Percentiles rank a stretch among this genome's conserved stretches.
phyloP scores from a whole-genome alignment of 2,888 invertebrate species.

The Spilarctia lutea region DNA sequence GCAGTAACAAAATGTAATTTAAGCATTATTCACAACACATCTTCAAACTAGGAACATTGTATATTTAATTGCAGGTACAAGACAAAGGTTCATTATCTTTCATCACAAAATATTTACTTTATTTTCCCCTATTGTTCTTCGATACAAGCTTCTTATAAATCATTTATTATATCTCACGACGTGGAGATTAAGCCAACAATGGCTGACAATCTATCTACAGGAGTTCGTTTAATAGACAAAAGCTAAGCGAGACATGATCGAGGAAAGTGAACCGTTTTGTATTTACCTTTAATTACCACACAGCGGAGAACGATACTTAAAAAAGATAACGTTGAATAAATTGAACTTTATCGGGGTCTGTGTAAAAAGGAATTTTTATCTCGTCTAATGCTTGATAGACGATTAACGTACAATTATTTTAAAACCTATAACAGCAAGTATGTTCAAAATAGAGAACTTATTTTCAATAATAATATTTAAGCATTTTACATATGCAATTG shows the following conservation, averaged over 20 bases:
- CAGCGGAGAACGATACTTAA: conserved; percentile 62
- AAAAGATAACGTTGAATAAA: conserved; percentile 24
- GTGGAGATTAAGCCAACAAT: conserved; percentile 82
- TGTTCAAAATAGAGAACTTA: neutral
- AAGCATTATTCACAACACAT: neutral
- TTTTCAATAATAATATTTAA: neutral
- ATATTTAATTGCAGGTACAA: conserved; percentile 48
- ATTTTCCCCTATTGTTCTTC: conserved; percentile 22
- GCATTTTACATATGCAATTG: neutral
- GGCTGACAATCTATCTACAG: conserved; percentile 81
- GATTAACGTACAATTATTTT: neutral
- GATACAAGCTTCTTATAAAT: conserved; percentile 72
- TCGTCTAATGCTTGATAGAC: neutral
- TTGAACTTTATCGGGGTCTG: conserved; percentile 20
- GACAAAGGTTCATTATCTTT: conserved; percentile 36
- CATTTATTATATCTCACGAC: conserved; percentile 74
- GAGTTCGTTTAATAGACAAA: conserved; percentile 81
- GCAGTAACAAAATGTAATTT: too few relatives aligned
- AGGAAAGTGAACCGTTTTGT: conserved; percentile 81
- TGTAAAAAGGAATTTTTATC: conserved; percentile 1
- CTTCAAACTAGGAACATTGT: conserved; percentile 24
- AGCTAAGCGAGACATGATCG: conserved; percentile 69
- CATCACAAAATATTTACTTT: conserved; percentile 11
- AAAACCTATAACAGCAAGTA: neutral
- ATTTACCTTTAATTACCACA: conserved; percentile 86